Conservation (phyloP, 2,888 invertebrate genomes). For the Cosmorhoe ocellata region DNA sequence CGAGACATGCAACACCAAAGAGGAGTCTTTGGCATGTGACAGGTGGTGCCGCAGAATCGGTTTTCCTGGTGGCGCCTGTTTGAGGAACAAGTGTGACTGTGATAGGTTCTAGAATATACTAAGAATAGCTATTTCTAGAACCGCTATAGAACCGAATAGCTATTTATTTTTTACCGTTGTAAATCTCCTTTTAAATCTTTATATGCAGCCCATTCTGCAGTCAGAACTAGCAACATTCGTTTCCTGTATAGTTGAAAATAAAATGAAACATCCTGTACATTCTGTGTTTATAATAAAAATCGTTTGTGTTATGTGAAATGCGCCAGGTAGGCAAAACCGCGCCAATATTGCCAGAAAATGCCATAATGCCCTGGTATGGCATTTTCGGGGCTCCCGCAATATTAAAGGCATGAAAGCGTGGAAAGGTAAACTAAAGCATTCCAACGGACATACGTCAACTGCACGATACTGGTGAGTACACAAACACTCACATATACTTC, state of each 20-base stretch:
- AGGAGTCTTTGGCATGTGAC: slow-evolving; percentile 18
- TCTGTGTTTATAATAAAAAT: slow-evolving; percentile 41
- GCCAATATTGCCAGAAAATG: slow-evolving; percentile 42
- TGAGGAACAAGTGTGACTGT: slow-evolving; percentile 39
- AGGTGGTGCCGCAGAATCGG: slow-evolving; percentile 30
- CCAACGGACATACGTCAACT: slow-evolving; percentile 12
- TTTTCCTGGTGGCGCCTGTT: slow-evolving; percentile 39
- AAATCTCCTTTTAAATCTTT: too few relatives aligned
- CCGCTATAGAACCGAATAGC: too few relatives aligned
- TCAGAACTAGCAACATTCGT: too few relatives aligned
- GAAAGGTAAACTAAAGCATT: slow-evolving; percentile 27
- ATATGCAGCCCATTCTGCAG: too few relatives aligned
- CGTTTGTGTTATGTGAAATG: slow-evolving; percentile 39
- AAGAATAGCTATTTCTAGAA: too few relatives aligned
- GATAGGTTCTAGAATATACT: slow-evolving; percentile 22
- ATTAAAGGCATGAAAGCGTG: slow-evolving; percentile 31
- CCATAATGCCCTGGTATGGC: slow-evolving; percentile 31
- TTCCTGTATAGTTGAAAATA: background rate
- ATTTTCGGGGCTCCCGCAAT: slow-evolving; percentile 29
- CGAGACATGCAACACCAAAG: slow-evolving; percentile 20
- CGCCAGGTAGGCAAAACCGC: slow-evolving; percentile 31
- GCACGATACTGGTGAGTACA: background rate
- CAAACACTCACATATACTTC: too few relatives aligned
- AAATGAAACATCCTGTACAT: background rate
- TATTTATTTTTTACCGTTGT: too few relatives aligned